Base-by-base conservation (phyloP, 1,140 invertebrate genomes). In the Brachionus manjavacas region DNA sequence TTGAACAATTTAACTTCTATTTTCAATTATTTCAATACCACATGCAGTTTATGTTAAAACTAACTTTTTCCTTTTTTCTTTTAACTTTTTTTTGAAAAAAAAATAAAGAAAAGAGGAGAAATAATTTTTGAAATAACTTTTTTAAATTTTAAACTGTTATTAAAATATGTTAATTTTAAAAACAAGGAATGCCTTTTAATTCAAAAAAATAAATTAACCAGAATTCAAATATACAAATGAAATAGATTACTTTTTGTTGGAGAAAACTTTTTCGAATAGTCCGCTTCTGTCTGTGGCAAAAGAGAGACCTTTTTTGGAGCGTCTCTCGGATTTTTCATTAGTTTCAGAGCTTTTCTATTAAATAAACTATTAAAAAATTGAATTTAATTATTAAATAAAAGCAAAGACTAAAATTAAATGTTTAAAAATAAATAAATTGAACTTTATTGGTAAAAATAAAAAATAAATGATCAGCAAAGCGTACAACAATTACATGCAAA, bases 241-340 rank as follows among this genome's bases (percentile, higher is more conserved):
- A 60, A 23, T 52, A 4, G 9, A 81, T 64, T 20, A 81, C 79
- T 46, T 60, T 68, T 81, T 81, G 20, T 81, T 81, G 4, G 28
- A 23, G 52, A 81, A 68, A 12, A 81, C 20, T 46, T 81, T 81
- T 43, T 81, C 79, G 11, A 81, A 81, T 23, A 81, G 60, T 23
- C 11, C 14, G 3, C 49, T 14, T 64, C 79, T 8, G 35, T 81
- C 79, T n/a, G 49, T 81, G 2, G 20, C 35, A 35, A 81, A 81
- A n/a, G 49, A 28, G 8, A 49, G 25, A 8, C 79, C 79, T 64
- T 81, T 81, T 39, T 35, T 64, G n/a, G 52, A 68, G 20, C 39
- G 31, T 68, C 52, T 81, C 60, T 68, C 79, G 0, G 79, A 39
- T 35, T 76, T 76, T 76, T 76, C 72, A 76, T 25, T 76, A 20